A percentile compares a stretch with the other conserved stretches of the same genome.
These are phyloP conservation scores for Cataglyphis albicans DNA, from an alignment of 2,888 invertebrate species.

Conservation along the genomic window DNA sequence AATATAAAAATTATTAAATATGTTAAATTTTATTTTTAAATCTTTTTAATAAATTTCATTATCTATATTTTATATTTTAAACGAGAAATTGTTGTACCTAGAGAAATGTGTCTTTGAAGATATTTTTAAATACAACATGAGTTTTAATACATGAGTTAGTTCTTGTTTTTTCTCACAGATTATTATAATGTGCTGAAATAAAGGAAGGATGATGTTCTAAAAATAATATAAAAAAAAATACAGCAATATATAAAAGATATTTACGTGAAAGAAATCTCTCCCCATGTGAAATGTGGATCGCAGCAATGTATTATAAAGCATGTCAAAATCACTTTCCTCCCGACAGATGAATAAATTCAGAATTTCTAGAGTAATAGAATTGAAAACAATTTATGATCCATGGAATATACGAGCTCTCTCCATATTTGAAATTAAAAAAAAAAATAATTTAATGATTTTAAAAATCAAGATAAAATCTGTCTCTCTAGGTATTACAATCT, in stretches of 20 bases:
- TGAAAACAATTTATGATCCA: not conserved
- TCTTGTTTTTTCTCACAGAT: too few species aligned
- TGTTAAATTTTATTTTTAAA: too few species aligned
- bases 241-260: not conserved
- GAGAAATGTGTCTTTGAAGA: too few species aligned
- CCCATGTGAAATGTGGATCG: not conserved
- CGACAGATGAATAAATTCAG: slow-evolving; percentile 1
- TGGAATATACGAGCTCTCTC: not conserved
- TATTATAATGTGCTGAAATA: not conserved
- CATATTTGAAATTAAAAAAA: not conserved
- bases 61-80: not conserved
- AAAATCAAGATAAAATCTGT: not conserved
- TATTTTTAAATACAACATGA: too few species aligned
- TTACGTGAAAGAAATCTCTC: not conserved
- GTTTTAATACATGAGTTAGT: too few species aligned
- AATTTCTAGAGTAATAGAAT: not conserved
- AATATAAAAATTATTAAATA: too few species aligned
- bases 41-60: too few species aligned
- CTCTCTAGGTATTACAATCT: not conserved
- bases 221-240: not conserved
- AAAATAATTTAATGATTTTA: not conserved
- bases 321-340: not conserved
- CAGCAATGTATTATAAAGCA: not conserved
- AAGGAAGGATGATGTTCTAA: not conserved
- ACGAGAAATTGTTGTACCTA: not conserved